Evolutionary conservation across 2,797 vertebrate species (phyloP), one percentile per base, ranked within the genome.

Genomic region (Dendrocincla fuliginosa): DNA sequence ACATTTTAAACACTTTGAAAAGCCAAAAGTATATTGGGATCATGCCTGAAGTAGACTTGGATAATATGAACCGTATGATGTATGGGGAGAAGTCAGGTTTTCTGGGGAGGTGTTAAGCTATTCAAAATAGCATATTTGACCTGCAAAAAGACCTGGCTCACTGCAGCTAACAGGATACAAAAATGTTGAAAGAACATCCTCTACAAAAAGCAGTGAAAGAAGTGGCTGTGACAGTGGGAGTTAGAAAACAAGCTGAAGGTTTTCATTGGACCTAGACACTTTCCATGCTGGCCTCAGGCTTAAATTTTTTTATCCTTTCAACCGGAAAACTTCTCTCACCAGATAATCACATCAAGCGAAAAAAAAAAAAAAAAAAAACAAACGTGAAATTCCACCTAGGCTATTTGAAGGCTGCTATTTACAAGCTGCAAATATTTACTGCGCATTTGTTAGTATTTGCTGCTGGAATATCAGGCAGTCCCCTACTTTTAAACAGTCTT

Each of bases 201-300:
- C 73, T 78, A 67, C 79, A 75, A 78, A 95, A 95, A 91, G 50
- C 57, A 95, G 16, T 86, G 79, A 95, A 95, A 81, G 89, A 94
- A 84, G n/a, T 71, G 53, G 33, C 60, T 94, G 84, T 95, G 65
- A 71, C 49, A 77, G 52, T 32, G 24, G 10, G 17, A 91, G 73
- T 81, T 71, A 69, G 61, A 84, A 95, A 95, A 88, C 37, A 84
- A 91, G 18, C 30, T 55, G 65, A 81, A 89, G 61, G 85, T 86
- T 94, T 95, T 90, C 61, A 78, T 95, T 97, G 94, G 91, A 96
- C 25, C 9, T 44, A 86, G 82, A 90, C 83, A 25, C 23, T 81
- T 91, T 86, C 85, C 73, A 44, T 55, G 42, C 53, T 95, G 87
- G 76, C 57, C 53, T 94, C 61, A 47, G 42, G 61, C 42, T 83